These are phyloP conservation scores for Bombyx mandarina DNA, from an alignment of 1,140 invertebrate species.

Conservation along the genomic window DNA sequence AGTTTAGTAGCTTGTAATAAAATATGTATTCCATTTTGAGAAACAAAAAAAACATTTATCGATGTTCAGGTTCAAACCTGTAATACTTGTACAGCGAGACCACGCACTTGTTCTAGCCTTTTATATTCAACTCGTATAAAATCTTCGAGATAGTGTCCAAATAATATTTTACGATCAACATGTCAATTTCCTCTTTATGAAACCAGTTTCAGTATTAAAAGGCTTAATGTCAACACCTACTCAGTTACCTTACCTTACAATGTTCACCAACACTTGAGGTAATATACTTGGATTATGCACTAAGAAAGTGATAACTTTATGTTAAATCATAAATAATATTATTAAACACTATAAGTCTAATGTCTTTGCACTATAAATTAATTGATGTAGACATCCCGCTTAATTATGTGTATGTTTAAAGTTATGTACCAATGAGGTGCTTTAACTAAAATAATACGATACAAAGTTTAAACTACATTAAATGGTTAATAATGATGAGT, in stretches of 20 bases:
- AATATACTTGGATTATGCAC: too few species aligned
- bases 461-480: too few species aligned
- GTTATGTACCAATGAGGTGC: too few species aligned
- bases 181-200: not conserved
- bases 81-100: not conserved
- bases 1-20: too few species aligned
- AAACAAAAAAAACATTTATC: too few species aligned
- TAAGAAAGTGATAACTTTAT: too few species aligned
- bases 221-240: slow-evolving; percentile 5
- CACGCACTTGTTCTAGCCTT: not conserved
- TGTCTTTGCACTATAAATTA: too few species aligned
- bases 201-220: slow-evolving; percentile 2
- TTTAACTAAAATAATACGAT: too few species aligned
- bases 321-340: not conserved
- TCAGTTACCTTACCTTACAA: slow-evolving; percentile 6
- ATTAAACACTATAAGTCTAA: slow-evolving; percentile 1
- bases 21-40: too few species aligned
- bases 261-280: slow-evolving; percentile 7
- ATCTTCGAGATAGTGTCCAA: not conserved
- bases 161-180: not conserved
- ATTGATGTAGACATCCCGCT: too few species aligned
- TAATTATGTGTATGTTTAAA: too few species aligned
- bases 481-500: too few species aligned
- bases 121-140: not conserved
- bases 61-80: not conserved